Evolutionary conservation across 2,888 invertebrate species (phyloP).

Genomic region (Sialis fuliginosa): DNA sequence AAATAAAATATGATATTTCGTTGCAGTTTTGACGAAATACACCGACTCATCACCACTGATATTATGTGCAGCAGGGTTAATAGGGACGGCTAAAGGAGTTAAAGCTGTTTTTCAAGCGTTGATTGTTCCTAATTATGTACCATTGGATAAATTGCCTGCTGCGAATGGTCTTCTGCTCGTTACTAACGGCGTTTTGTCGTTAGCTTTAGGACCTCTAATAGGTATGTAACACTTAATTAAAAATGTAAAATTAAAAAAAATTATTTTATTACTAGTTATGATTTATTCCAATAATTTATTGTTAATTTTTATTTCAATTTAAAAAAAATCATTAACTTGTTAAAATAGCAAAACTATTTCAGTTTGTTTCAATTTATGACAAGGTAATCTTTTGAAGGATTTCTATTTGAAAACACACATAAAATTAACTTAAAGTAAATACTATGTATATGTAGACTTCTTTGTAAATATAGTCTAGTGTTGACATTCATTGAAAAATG

Average conservation of each 20-base stretch:
- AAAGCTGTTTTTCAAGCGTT: slow-evolving; percentile 25
- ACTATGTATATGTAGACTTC: too few species aligned
- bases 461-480: too few species aligned
- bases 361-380: too few species aligned
- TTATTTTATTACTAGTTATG: not conserved
- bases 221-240: slow-evolving; percentile 15
- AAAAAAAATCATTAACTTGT: too few species aligned
- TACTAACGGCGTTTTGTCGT: slow-evolving; percentile 20
- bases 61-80: slow-evolving; percentile 14
- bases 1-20: too few species aligned
- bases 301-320: too few species aligned
- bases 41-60: slow-evolving; percentile 12
- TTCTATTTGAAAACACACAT: too few species aligned
- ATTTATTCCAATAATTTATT: too few species aligned
- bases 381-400: too few species aligned
- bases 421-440: too few species aligned
- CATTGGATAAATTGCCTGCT: slow-evolving; percentile 20
- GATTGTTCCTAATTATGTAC: slow-evolving; percentile 22
- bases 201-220: slow-evolving; percentile 22
- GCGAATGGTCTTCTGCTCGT: slow-evolving; percentile 24
- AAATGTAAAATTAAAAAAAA: not conserved
- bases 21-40: not conserved
- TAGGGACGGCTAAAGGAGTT: slow-evolving; percentile 23
- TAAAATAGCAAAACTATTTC: too few species aligned
- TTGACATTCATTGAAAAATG: too few species aligned